A percentile compares a stretch with the other conserved stretches of the same genome.
These are phyloP conservation scores for Poeciliopsis presidionis DNA, from an alignment of 2,797 vertebrate genomes.

Conservation along the genomic window DNA sequence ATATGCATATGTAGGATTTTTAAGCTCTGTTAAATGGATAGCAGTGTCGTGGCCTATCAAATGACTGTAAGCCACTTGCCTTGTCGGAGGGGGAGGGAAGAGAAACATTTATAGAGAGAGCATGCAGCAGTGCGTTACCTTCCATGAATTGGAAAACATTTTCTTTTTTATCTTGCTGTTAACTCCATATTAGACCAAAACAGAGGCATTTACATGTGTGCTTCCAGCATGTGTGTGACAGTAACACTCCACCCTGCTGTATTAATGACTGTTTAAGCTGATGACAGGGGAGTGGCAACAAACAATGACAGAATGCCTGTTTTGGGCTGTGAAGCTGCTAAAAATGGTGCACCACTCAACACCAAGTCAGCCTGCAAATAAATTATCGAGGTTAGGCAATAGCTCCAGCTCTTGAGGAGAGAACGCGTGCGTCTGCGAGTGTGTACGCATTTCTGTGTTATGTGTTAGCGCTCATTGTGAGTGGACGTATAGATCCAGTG, in stretches of 20 bases:
- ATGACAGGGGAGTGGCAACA: constrained; percentile 76
- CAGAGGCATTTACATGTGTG: constrained; percentile 60
- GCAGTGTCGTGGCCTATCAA: constrained; percentile 82
- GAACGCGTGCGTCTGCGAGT: constrained; percentile 37
- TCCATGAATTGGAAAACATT: constrained; percentile 42
- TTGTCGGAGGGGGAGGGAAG: constrained; percentile 27
- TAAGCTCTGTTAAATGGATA: constrained; percentile 88
- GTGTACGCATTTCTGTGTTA: constrained; percentile 25
- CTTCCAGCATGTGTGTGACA: constrained; percentile 62
- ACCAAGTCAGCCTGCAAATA: constrained; percentile 65
- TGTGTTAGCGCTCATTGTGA: constrained; percentile 56
- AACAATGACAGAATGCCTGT: constrained; percentile 79
- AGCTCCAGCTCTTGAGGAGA: constrained; percentile 54
- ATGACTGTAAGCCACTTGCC: constrained; percentile 79
- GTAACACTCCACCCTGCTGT: constrained; percentile 59
- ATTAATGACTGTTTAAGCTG: constrained; percentile 73
- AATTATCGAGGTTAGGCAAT: constrained; percentile 73
- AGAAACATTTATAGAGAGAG: constrained; percentile 43
- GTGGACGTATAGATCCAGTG: constrained; percentile 79
- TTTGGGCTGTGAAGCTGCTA: constrained; percentile 64
- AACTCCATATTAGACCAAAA: constrained; percentile 63
- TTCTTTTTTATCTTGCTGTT: constrained; percentile 47
- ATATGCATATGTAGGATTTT: constrained; percentile 85
- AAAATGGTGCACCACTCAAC: constrained; percentile 67
- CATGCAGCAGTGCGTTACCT: constrained; percentile 59